phyloP scores from a whole-genome alignment of 2,797 vertebrate species.

The Peromyscus attwateri region DNA sequence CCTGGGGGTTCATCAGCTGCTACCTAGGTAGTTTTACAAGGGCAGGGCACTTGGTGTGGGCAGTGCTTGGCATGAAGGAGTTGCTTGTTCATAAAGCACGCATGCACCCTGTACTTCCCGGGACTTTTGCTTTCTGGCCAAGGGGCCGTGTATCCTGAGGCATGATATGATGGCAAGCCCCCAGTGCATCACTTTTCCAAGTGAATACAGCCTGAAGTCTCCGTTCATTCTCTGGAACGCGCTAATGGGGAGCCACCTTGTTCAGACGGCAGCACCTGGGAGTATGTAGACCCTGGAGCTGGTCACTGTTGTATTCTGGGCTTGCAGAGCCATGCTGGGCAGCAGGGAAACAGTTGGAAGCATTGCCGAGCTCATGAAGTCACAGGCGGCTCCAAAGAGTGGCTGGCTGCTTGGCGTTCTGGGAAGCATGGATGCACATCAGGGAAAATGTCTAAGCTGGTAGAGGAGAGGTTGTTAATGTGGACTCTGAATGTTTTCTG shows the following conservation, averaged over 20 bases:
- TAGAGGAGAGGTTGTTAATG: neutral
- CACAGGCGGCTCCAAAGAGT: accelerated
- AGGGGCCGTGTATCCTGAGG: neutral
- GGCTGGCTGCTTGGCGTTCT: neutral
- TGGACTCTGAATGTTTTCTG: neutral
- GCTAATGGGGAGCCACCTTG: neutral
- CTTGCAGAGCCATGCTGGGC: neutral
- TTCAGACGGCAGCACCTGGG: neutral
- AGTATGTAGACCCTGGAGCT: neutral
- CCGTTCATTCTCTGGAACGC: neutral
- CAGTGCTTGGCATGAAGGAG: neutral
- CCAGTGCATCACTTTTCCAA: neutral
- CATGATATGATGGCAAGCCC: neutral
- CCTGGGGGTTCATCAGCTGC: neutral
- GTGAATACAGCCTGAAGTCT: neutral
- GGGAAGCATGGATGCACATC: neutral
- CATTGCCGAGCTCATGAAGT: neutral
- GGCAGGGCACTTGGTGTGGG: neutral
- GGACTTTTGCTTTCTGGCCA: conserved; percentile 4
- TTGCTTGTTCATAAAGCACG: neutral
- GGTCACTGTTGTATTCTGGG: neutral
- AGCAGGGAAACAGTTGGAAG: neutral
- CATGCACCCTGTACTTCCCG: neutral
- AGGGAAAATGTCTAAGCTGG: neutral
- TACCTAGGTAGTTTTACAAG: neutral